Base-by-base conservation (phyloP, 1,140 invertebrate genomes). In the Tetragnatha versicolor region DNA sequence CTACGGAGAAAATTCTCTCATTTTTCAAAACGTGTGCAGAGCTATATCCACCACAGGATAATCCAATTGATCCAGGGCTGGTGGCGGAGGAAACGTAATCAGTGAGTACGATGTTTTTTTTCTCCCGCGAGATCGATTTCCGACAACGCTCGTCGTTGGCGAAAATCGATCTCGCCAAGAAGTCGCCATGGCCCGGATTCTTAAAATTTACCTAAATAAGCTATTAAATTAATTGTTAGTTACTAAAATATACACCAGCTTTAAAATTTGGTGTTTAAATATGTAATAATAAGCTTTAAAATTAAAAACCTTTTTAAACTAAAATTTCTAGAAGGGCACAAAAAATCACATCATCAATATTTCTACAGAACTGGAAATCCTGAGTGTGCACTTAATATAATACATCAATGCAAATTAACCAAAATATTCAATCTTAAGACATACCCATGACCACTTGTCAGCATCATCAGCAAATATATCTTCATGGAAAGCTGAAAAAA, bases 401-500 rank as follows among this genome's bases (percentile, higher is more conserved):
- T 7, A 35, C 20, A 63, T 14, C 9, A 47, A 35, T 49, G 37
- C 20, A 69, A 69, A 27, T 49, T 31, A 6, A 35, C 37, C 7
- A 14, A 55, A 5, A n/a, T 9, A 20, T 73, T 45, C 9, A 35
- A 35, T 14, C 12, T 37, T 14, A 17, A 37, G 42, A 47, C 73
- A 77, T 77, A 77, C 73, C 73, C 73, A 77, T 29, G 45, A 53
- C 45, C 60, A 76, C 27, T 76, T 77, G 14, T 77, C 73, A 45
- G 61, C 42, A 39, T 77, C 73, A 53, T 77, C 73, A 53, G 73
- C 73, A 77, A 77, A 77, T 20, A 77, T 77, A 31, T 77, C 73
- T 66, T 65, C 60, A 55, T 65, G 60, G 33, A 77, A 77, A 65
- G 33, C 73, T 77, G 33, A n/a, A 53, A 35, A 17, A 37, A 47